A percentile compares a stretch with the other conserved stretches of the same genome.
Conservation (phyloP, 2,113 vertebrate species). For the Himantopus leucocephalus region DNA sequence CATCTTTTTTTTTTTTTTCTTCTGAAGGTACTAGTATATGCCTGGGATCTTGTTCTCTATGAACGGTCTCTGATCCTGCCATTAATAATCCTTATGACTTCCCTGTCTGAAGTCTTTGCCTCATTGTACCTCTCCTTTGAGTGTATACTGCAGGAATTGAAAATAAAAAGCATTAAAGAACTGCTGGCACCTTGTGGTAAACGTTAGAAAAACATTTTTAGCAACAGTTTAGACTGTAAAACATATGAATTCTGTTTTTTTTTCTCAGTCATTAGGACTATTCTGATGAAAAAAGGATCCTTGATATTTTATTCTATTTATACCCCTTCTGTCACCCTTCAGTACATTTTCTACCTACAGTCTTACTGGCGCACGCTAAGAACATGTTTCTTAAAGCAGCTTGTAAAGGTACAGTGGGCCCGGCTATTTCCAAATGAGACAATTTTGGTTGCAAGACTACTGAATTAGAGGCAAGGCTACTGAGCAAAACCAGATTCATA, state of each 20-base stretch:
- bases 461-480: not conserved
- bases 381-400: not conserved
- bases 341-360: not conserved
- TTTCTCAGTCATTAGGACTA: not conserved
- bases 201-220: slow-evolving; percentile 68
- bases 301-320: not conserved
- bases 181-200: slow-evolving; percentile 74
- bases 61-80: not conserved
- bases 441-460: not conserved
- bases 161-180: slow-evolving; percentile 63
- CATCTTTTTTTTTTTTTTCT: not conserved
- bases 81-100: not conserved
- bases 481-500: not conserved
- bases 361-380: not conserved
- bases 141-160: not conserved
- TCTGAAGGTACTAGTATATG: not conserved
- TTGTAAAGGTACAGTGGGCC: not conserved
- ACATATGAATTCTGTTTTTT: not conserved
- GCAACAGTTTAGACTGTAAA: slow-evolving; percentile 7
- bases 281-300: not conserved
- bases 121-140: not conserved
- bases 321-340: not conserved
- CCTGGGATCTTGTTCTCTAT: not conserved
- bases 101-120: not conserved
- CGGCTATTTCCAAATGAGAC: not conserved